These are phyloP conservation scores for Muricea muricata DNA, from an alignment of 92 coral and sea anemone species.

Conservation along the genomic window DNA sequence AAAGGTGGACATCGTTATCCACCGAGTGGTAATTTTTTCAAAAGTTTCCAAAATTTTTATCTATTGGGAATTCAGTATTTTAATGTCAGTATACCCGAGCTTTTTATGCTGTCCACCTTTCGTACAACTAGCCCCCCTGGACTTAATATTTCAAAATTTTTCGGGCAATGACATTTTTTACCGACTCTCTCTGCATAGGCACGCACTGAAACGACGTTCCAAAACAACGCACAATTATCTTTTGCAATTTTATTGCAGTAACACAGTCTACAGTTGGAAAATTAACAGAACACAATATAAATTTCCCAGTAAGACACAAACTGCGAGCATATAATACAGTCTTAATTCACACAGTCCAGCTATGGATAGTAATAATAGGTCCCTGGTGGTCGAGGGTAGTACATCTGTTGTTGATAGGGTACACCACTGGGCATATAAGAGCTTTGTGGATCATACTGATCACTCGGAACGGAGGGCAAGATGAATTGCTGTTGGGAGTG, in stretches of 20 bases:
- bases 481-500: slow-evolving; percentile 35
- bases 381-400: slow-evolving; percentile 81
- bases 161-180: no score
- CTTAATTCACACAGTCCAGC: slow-evolving; percentile 51
- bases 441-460: slow-evolving; percentile 39
- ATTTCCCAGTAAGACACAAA: slow-evolving; percentile 24
- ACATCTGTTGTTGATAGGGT: slow-evolving; percentile 76
- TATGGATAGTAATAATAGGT: slow-evolving; percentile 92
- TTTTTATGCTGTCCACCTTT: no score
- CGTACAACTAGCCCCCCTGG: no score
- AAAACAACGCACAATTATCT: background rate
- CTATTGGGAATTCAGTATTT: no score
- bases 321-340: background rate
- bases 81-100: no score
- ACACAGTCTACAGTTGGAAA: background rate
- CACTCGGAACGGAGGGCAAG: slow-evolving; percentile 15
- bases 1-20: no score
- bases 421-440: slow-evolving; percentile 39
- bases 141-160: no score
- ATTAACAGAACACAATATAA: background rate
- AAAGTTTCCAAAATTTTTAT: no score
- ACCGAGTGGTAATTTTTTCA: no score
- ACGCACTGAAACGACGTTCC: background rate
- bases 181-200: no score
- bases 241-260: slow-evolving; percentile 35